These are phyloP conservation scores for Sinopyrophorus schimmeli DNA, from an alignment of 2,888 invertebrate genomes.

Conservation along the genomic window DNA sequence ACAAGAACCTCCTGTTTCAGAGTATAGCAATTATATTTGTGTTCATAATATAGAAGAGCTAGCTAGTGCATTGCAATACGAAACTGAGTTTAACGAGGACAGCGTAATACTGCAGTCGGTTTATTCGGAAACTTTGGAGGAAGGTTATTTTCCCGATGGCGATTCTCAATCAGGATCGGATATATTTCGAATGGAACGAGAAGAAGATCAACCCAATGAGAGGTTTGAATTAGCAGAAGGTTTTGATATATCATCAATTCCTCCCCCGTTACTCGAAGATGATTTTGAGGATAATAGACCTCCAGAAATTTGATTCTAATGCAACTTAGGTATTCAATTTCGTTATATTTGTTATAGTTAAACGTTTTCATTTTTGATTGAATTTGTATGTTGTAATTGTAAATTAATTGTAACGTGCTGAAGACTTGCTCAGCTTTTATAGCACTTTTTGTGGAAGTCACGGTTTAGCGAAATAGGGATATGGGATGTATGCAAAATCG, in stretches of 20 bases:
- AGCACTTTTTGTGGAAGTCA: no score
- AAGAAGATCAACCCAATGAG: slow-evolving; percentile 57
- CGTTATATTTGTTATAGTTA: slow-evolving; percentile 10
- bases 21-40: slow-evolving; percentile 50
- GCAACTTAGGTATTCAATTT: slow-evolving; percentile 10
- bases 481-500: slow-evolving; percentile 1
- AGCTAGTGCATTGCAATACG: slow-evolving; percentile 49
- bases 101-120: slow-evolving; percentile 38
- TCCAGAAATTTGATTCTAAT: slow-evolving; percentile 54
- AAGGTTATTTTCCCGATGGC: slow-evolving; percentile 68
- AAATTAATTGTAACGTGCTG: slow-evolving; percentile 11
- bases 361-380: slow-evolving; percentile 13
- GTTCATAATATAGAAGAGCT: slow-evolving; percentile 50
- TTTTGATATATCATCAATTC: slow-evolving; percentile 74
- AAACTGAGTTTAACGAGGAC: slow-evolving; percentile 42
- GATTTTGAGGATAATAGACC: slow-evolving; percentile 65
- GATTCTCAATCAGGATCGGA: slow-evolving; percentile 59
- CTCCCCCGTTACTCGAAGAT: slow-evolving; percentile 76
- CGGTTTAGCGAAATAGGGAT: no score
- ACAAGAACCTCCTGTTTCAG: slow-evolving; percentile 44
- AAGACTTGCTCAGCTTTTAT: slow-evolving; percentile 27
- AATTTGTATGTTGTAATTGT: slow-evolving; percentile 23
- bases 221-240: slow-evolving; percentile 71
- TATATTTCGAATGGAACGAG: slow-evolving; percentile 55
- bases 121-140: slow-evolving; percentile 52